A percentile compares a stretch with the other conserved stretches of the same genome.
These are phyloP conservation scores for Argentina silus DNA, from an alignment of 2,797 vertebrate species.

Conservation along the genomic window DNA sequence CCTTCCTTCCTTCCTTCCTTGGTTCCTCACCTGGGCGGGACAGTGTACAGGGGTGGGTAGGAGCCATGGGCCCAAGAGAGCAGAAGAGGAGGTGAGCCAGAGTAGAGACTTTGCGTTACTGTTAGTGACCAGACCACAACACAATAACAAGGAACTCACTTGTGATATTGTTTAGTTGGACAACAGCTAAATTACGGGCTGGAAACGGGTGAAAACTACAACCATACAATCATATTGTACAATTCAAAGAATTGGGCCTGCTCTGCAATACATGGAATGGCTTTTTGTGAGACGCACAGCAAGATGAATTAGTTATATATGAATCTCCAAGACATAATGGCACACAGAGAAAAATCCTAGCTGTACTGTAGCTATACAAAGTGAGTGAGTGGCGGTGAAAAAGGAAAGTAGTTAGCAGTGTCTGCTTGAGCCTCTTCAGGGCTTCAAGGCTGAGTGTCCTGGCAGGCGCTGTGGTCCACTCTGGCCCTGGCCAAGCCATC, in stretches of 20 bases:
- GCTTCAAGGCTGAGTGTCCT: constrained; percentile 51
- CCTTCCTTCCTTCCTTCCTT: constrained; percentile 46
- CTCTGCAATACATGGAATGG: constrained; percentile 44
- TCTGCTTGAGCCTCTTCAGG: constrained; percentile 40
- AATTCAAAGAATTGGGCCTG: constrained; percentile 2
- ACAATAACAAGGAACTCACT: not conserved
- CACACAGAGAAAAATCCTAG: not conserved
- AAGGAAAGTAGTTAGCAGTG: constrained; percentile 39
- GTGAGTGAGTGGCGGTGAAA: constrained; percentile 22
- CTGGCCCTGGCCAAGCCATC: constrained; percentile 53
- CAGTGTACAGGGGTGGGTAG: constrained; percentile 21
- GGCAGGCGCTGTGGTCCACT: not conserved
- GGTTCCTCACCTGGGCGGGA: constrained; percentile 41
- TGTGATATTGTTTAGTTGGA: not conserved
- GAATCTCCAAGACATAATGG: constrained; percentile 48
- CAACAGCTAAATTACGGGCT: not conserved
- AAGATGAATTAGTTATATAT: constrained; percentile 33
- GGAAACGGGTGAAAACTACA: not conserved
- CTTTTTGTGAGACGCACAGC: constrained; percentile 29
- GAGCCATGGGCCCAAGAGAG: constrained; percentile 3
- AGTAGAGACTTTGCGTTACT: constrained; percentile 36
- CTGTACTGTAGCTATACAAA: constrained; percentile 6
- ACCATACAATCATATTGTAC: not conserved
- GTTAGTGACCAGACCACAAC: constrained; percentile 15
- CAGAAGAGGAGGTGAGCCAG: constrained; percentile 5